Evolutionary conservation across 2,113 vertebrate genomes (phyloP), one percentile per base, ranked within the genome.

Genomic region (Sorex araneus): DNA sequence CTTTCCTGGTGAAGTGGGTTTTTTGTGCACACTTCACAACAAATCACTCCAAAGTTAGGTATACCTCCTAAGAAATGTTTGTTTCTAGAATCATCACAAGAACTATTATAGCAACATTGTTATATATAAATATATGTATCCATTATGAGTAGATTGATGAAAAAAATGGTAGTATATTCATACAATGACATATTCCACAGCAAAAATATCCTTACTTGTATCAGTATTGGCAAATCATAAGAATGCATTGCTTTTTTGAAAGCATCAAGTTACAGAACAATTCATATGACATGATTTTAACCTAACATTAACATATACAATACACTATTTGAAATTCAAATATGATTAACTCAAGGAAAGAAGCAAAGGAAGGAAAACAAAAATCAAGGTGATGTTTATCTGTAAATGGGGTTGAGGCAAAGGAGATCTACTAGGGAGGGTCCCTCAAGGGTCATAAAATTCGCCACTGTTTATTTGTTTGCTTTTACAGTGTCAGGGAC

Each of bases 251-350:
- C n/a, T 50, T 95, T 85, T 18, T 6, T 83, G 57, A 40, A 70
- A 78, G 92, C 82, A 95, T 10, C 2, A 28, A 82, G 18, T 47
- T 63, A 28, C 16, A 81, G 64, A 84, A 79, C 3, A 89, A 76
- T 84, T 47, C 23, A 50, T 67, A 77, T 5, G 21, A 27, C 25
- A 34, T 18, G 19, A 50, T 73, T 90, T 36, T 12, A 63, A 63
- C 73, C 77, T 69, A 43, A 91, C 21, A 69, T 43, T 88, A 1
- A 50, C 30, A 40, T 76, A 36, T 89, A 73, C 7, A 36, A 25
- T 60, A 32, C 60, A 43, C 34, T 81, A 34, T 70, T 78, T 73
- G 40, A 36, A 63, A 47, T 74, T 75, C 40, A 47, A 32, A 74
- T 79, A 34, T 54, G 57, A 74, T 32, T 47, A 78, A 67, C 45